Conservation (phyloP, 2,888 invertebrate genomes). For the Caradrina clavipalpis region DNA sequence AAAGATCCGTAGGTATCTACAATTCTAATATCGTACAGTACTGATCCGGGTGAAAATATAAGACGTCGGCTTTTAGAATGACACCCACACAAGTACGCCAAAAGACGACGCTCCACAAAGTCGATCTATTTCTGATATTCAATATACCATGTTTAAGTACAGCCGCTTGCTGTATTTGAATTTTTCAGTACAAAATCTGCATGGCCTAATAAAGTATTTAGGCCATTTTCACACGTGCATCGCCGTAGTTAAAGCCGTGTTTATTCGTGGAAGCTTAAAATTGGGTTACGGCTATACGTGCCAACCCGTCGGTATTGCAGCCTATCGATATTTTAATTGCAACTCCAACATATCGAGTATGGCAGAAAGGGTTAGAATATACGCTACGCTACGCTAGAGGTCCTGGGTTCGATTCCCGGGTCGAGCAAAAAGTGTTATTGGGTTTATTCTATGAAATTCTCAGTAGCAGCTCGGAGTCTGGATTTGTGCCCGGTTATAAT, state of each 20-base stretch:
- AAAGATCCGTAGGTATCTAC: too few species aligned
- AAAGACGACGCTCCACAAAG: background rate
- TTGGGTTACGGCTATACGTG: conserved; percentile 47
- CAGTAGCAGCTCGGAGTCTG: too few species aligned
- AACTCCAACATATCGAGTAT: conserved; percentile 16
- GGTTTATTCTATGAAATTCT: too few species aligned
- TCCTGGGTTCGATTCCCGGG: too few species aligned
- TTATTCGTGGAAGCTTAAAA: conserved; percentile 49
- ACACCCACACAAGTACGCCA: background rate
- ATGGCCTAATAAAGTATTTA: conserved; percentile 29
- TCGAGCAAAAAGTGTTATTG: too few species aligned
- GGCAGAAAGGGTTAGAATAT: conserved; percentile 5
- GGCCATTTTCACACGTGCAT: conserved; percentile 51
- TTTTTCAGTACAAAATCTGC: conserved; percentile 17
- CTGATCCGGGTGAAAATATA: too few species aligned
- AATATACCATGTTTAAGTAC: background rate
- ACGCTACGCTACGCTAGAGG: too few species aligned
- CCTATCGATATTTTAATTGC: conserved; percentile 42
- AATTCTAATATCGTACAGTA: too few species aligned
- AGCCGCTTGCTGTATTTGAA: background rate
- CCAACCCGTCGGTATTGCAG: conserved; percentile 3
- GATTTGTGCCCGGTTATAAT: too few species aligned
- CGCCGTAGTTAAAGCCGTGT: conserved; percentile 28
- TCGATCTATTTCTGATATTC: background rate
- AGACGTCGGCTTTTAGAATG: too few species aligned